These are phyloP conservation scores for Rhabdophis nuchalis DNA, from an alignment of 2,797 vertebrate species.

Conservation along the genomic window DNA sequence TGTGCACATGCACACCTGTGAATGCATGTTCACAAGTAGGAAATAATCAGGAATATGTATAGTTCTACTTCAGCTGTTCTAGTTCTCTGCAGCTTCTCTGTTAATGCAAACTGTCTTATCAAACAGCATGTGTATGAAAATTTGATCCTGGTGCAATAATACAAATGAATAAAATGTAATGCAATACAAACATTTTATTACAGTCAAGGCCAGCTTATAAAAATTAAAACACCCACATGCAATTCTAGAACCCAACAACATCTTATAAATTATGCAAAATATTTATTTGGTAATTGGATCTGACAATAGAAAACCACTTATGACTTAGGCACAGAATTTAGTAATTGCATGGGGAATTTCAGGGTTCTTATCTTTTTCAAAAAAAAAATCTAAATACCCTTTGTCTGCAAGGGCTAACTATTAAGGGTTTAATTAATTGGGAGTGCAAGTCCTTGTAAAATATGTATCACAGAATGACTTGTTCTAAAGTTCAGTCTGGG, in stretches of 20 bases:
- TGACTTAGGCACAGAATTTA: neutral
- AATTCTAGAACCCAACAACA: neutral
- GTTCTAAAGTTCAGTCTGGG: neutral
- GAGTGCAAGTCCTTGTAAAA: neutral
- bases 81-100: neutral
- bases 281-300: neutral
- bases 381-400: neutral
- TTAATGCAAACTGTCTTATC: neutral
- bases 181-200: neutral
- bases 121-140: constrained; percentile 15
- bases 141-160: neutral
- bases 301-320: neutral
- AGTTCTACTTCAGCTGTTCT: neutral
- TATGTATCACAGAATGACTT: neutral
- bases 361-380: neutral
- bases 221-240: neutral
- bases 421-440: neutral
- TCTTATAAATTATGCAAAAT: neutral
- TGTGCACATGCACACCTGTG: neutral
- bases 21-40: neutral
- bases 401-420: neutral
- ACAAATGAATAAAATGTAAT: neutral
- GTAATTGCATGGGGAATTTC: neutral
- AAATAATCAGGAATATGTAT: neutral
- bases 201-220: neutral